Evolutionary conservation across 2,113 vertebrate genomes (phyloP).

Genomic region (Leptobrachium leishanense): DNA sequence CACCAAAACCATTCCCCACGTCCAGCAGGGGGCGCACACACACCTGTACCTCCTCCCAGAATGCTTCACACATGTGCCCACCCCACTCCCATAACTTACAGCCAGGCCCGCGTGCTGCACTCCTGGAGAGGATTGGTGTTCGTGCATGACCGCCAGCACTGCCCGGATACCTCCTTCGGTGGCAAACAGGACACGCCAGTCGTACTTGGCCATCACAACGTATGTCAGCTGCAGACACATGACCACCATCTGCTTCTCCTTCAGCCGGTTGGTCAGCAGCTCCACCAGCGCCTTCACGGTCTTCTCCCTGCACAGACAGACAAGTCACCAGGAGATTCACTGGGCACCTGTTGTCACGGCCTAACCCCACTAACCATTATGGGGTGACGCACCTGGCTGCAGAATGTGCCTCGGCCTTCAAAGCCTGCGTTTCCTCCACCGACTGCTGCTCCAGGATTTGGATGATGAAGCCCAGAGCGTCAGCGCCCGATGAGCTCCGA

Average conservation of each 20-base stretch:
- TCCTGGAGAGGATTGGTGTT: constrained; percentile 66
- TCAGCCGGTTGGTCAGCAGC: constrained; percentile 70
- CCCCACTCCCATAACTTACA: constrained; percentile 67
- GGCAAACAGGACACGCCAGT: constrained; percentile 85
- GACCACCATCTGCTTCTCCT: constrained; percentile 70
- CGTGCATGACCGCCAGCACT: constrained; percentile 84
- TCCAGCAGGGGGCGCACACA: neutral
- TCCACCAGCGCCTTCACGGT: constrained; percentile 84
- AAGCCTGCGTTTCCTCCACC: constrained; percentile 41
- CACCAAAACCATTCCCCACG: neutral
- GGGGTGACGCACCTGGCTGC: constrained; percentile 56
- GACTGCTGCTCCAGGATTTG: constrained; percentile 75
- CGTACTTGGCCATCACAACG: constrained; percentile 75
- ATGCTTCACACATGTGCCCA: neutral
- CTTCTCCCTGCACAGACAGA: constrained; percentile 77
- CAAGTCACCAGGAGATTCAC: neutral
- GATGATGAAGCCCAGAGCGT: constrained; percentile 74
- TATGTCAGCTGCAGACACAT: constrained; percentile 76
- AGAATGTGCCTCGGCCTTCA: constrained; percentile 35
- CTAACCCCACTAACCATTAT: no score
- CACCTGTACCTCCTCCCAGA: neutral
- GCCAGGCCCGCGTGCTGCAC: constrained; percentile 86
- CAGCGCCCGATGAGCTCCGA: constrained; percentile 64
- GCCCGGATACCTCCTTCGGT: constrained; percentile 87
- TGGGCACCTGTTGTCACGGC: no score